Evolutionary conservation across 2,797 vertebrate species (phyloP).

Genomic region (Ibycter americanus): DNA sequence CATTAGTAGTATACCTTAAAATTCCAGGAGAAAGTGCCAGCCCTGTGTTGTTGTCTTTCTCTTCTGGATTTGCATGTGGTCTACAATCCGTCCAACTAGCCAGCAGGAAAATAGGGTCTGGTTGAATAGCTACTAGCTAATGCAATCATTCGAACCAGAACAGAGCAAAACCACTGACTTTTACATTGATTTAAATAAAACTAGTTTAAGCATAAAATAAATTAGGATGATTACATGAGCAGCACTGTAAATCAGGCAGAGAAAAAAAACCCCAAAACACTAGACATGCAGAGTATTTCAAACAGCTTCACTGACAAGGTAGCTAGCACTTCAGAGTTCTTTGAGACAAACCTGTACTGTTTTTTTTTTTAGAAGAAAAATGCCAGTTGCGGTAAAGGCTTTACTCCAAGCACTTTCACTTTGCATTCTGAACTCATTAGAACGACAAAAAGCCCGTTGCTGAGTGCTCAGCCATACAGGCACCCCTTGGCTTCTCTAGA

Average conservation of each 20-base stretch:
- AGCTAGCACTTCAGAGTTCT: background rate
- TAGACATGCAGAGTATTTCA: background rate
- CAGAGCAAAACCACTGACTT: background rate
- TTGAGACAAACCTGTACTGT: background rate
- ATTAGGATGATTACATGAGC: background rate
- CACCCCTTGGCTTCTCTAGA: background rate
- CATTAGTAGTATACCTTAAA: background rate
- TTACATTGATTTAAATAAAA: background rate
- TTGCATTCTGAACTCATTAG: background rate
- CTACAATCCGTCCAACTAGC: background rate
- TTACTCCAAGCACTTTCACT: background rate
- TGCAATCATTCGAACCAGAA: background rate
- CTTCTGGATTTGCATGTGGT: background rate
- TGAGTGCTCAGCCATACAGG: rapidly evolving
- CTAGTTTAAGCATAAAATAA: background rate
- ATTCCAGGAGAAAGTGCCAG: background rate
- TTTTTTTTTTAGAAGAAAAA: background rate
- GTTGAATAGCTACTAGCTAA: background rate
- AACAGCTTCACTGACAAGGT: background rate
- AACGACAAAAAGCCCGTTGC: background rate
- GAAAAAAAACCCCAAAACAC: background rate
- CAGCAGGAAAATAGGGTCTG: background rate
- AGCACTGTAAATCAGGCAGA: background rate
- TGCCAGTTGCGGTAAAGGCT: background rate
- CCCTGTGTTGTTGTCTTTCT: background rate